These are phyloP conservation scores for Neocloeon triangulifer DNA, from an alignment of 1,140 invertebrate species.

Conservation along the genomic window DNA sequence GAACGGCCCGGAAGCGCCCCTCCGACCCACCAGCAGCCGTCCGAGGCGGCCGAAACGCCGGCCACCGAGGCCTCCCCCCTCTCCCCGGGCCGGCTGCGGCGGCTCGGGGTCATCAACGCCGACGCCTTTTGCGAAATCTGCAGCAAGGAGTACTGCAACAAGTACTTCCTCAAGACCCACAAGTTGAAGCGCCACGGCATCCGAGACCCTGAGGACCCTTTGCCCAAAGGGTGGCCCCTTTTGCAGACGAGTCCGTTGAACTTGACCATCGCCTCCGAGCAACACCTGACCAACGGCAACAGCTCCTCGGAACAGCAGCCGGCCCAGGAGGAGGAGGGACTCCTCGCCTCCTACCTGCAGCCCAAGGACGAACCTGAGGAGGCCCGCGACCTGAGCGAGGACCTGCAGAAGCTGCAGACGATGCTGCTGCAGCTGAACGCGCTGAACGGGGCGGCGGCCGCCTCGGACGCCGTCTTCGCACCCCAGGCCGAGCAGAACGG, in stretches of 20 bases:
- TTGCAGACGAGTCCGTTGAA: conserved; percentile 35
- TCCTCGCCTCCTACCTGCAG: conserved; percentile 11
- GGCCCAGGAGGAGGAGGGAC: conserved; percentile 17
- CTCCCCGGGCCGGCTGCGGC: conserved; percentile 33
- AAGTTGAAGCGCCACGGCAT: conserved; percentile 64
- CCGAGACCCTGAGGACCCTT: conserved; percentile 26
- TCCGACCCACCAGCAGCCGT: background rate
- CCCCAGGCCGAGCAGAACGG: conserved; percentile 31
- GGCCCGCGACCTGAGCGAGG: conserved; percentile 41
- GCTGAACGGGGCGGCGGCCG: conserved; percentile 30
- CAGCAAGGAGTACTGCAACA: conserved; percentile 87
- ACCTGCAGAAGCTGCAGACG: conserved; percentile 67
- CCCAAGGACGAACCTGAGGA: conserved; percentile 14
- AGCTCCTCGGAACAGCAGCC: conserved; percentile 15
- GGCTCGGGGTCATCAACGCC: conserved; percentile 58
- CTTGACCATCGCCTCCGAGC: conserved; percentile 31
- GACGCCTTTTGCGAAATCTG: conserved; percentile 87
- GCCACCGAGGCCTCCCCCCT: conserved; percentile 28
- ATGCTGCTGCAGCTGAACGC: conserved; percentile 80
- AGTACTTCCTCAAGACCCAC: conserved; percentile 81
- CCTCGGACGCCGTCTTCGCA: too few relatives aligned
- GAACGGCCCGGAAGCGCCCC: background rate
- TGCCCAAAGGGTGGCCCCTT: conserved; percentile 22
- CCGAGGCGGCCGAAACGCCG: conserved; percentile 10
- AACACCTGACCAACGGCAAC: conserved; percentile 12